Percentiles rank a stretch among this genome's conserved stretches.
Evolutionary conservation across 2,888 invertebrate species (phyloP).

Genomic region (Tanaodytes sp.): DNA sequence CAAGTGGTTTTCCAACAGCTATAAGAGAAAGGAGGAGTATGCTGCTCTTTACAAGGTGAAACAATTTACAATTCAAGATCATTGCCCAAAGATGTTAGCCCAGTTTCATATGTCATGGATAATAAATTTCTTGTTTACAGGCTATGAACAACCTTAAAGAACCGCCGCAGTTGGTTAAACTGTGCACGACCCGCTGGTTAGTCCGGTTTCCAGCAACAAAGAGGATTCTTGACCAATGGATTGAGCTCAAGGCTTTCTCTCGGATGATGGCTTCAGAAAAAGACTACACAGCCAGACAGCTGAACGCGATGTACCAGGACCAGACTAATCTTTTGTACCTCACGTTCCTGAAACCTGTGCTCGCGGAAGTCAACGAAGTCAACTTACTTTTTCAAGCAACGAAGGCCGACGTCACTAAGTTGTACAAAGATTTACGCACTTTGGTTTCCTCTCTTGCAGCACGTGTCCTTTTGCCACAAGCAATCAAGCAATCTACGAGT

Average conservation of each 20-base stretch:
- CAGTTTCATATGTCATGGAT: background rate
- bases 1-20: slow-evolving; percentile 59
- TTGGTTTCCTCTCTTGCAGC: slow-evolving; percentile 41
- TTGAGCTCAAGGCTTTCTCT: slow-evolving; percentile 57
- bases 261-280: slow-evolving; percentile 18
- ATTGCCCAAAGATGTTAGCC: background rate
- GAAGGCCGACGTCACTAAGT: slow-evolving; percentile 44
- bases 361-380: slow-evolving; percentile 36
- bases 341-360: slow-evolving; percentile 46
- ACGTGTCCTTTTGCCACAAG: slow-evolving; percentile 28
- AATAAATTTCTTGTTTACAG: slow-evolving; percentile 23
- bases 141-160: slow-evolving; percentile 44
- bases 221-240: slow-evolving; percentile 57
- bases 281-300: slow-evolving; percentile 47
- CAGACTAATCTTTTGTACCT: slow-evolving; percentile 50
- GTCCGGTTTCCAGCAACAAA: slow-evolving; percentile 55
- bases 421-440: slow-evolving; percentile 41
- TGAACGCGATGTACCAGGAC: slow-evolving; percentile 38
- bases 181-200: slow-evolving; percentile 58
- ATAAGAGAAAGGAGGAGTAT: slow-evolving; percentile 25
- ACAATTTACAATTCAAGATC: background rate
- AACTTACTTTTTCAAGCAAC: slow-evolving; percentile 52
- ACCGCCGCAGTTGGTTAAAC: slow-evolving; percentile 48
- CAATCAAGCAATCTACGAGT: slow-evolving; percentile 26
- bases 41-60: slow-evolving; percentile 31